These are phyloP conservation scores for Leptestheria dahalacensis DNA, from an alignment of 1,140 invertebrate species.

Conservation along the genomic window DNA sequence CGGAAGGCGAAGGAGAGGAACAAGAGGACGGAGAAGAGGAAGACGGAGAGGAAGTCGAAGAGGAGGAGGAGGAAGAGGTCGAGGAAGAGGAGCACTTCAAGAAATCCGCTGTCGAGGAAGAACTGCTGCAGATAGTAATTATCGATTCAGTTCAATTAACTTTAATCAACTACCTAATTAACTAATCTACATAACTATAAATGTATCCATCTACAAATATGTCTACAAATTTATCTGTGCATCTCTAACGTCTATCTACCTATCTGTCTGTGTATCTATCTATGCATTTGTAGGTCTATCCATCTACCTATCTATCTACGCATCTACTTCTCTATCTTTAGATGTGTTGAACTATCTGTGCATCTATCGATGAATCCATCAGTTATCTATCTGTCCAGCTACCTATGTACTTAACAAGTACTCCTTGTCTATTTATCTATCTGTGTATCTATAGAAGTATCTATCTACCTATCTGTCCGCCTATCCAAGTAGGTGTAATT, in stretches of 20 bases:
- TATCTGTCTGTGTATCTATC: too few relatives aligned
- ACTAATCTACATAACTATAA: background rate
- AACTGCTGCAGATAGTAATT: conserved; percentile 36
- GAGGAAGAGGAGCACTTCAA: conserved; percentile 39
- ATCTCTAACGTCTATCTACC: background rate
- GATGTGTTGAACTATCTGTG: background rate
- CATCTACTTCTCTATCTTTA: background rate
- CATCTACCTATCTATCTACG: background rate
- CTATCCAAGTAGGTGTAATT: background rate
- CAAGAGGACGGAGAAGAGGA: conserved; percentile 22
- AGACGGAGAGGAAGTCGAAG: conserved; percentile 31
- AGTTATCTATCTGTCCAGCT: too few relatives aligned
- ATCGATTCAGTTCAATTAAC: background rate
- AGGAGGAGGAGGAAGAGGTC: conserved; percentile 42
- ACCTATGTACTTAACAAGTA: too few relatives aligned
- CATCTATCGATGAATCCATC: too few relatives aligned
- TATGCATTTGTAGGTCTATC: background rate
- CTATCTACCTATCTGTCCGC: background rate
- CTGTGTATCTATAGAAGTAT: background rate
- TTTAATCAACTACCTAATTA: background rate
- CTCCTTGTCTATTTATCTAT: background rate
- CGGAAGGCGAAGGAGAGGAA: conserved; percentile 22
- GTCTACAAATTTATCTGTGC: background rate
- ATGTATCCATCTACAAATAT: background rate
- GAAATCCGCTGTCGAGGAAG: conserved; percentile 40